These are phyloP conservation scores for Microchirus variegatus DNA, from an alignment of 2,797 vertebrate species.

Conservation along the genomic window DNA sequence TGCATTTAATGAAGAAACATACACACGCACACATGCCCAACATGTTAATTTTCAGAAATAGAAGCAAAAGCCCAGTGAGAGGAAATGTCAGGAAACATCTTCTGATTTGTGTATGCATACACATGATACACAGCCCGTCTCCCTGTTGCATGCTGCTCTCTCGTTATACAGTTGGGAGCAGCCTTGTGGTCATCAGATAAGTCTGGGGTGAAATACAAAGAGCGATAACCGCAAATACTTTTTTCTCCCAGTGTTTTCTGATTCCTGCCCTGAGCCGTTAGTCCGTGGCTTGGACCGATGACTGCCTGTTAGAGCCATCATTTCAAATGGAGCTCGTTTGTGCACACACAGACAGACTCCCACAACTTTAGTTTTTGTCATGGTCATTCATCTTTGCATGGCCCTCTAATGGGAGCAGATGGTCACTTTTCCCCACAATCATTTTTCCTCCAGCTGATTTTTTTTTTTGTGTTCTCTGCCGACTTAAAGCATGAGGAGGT, in stretches of 20 bases:
- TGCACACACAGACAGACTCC: not conserved
- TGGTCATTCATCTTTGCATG: slow-evolving; percentile 21
- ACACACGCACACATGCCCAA: not conserved
- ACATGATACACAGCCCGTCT: slow-evolving; percentile 6
- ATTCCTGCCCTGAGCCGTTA: slow-evolving; percentile 51
- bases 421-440: slow-evolving; percentile 13
- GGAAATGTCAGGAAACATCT: too few relatives aligned
- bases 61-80: too few relatives aligned
- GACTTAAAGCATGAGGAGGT: slow-evolving; percentile 1
- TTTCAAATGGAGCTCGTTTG: slow-evolving; percentile 28
- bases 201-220: slow-evolving; percentile 43
- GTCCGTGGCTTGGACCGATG: slow-evolving; percentile 25
- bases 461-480: slow-evolving; percentile 3
- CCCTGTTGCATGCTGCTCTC: slow-evolving; percentile 30
- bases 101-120: not conserved
- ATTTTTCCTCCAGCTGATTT: slow-evolving; percentile 6
- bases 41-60: not conserved
- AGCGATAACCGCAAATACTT: slow-evolving; percentile 52
- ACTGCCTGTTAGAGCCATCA: slow-evolving; percentile 24
- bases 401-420: slow-evolving; percentile 27
- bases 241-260: slow-evolving; percentile 48
- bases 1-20: slow-evolving; percentile 2
- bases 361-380: slow-evolving; percentile 16
- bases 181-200: slow-evolving; percentile 63
- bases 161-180: slow-evolving; percentile 41